Evolutionary conservation across 2,888 invertebrate species (phyloP).

Genomic region (Temnothorax unifasciatus): DNA sequence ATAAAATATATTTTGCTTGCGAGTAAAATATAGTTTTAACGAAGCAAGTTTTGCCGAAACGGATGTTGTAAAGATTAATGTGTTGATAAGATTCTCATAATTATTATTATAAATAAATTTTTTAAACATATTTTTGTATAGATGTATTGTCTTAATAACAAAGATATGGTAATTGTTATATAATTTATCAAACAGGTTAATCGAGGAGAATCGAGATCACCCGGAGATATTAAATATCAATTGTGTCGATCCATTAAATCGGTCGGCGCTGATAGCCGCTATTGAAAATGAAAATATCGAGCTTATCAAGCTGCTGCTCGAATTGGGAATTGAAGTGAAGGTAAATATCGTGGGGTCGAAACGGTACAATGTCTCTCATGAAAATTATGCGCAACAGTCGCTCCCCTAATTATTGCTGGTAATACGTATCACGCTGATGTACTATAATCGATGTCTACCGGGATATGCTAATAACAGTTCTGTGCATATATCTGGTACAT

Average conservation of each 20-base stretch:
- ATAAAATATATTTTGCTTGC: neutral
- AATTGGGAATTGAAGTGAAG: conserved; percentile 94
- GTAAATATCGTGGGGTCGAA: conserved; percentile 84
- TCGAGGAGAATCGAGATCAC: conserved; percentile 90
- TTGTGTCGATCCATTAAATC: conserved; percentile 97
- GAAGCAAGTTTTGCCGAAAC: neutral
- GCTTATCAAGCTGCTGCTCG: conserved; percentile 93
- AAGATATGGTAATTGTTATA: neutral
- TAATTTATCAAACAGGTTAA: conserved; percentile 87
- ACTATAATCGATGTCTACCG: conserved; percentile 43
- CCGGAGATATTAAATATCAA: conserved; percentile 94
- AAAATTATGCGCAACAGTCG: conserved; percentile 10
- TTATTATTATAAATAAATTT: neutral
- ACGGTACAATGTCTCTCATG: conserved; percentile 17
- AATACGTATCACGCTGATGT: conserved; percentile 31
- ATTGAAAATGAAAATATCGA: conserved; percentile 99
- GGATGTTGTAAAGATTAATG: neutral
- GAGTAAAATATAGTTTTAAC: neutral
- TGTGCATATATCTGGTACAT: neutral
- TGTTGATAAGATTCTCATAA: neutral
- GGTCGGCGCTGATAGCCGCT: conserved; percentile 97
- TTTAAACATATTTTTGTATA: neutral
- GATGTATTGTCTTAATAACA: neutral
- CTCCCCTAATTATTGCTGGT: conserved; percentile 32
- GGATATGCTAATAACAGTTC: conserved; percentile 40